Evolutionary conservation across 2,113 vertebrate genomes (phyloP).

Genomic region (Neolamprologus brichardi): DNA sequence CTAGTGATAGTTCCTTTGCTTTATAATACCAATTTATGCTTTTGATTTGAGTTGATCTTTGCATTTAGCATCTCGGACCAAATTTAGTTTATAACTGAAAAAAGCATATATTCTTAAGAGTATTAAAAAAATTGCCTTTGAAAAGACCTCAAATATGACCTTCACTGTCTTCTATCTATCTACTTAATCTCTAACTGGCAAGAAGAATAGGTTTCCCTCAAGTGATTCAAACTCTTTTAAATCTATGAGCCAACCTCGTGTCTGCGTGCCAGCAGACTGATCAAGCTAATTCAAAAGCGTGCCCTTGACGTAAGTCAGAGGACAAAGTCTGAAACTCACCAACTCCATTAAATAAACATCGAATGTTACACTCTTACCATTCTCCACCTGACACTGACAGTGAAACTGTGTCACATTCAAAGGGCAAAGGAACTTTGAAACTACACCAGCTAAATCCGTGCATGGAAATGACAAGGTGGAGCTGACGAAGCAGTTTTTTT

Average conservation of each 20-base stretch:
- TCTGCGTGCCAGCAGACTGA: background rate
- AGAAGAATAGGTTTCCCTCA: background rate
- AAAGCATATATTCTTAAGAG: background rate
- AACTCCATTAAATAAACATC: slow-evolving; percentile 29
- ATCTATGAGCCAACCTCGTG: background rate
- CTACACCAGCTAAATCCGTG: background rate
- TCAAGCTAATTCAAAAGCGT: background rate
- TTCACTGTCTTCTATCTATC: background rate
- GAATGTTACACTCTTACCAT: background rate
- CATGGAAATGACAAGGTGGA: background rate
- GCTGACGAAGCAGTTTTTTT: slow-evolving; percentile 15
- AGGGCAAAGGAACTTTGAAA: slow-evolving; percentile 7
- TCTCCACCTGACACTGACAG: background rate
- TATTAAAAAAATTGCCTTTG: background rate
- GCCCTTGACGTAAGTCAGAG: background rate
- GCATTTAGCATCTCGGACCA: background rate
- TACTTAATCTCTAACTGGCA: background rate
- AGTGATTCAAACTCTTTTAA: background rate
- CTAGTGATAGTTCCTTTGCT: background rate
- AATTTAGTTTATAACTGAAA: background rate
- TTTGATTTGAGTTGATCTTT: background rate
- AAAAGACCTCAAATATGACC: background rate
- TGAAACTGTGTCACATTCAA: background rate
- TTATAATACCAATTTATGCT: background rate
- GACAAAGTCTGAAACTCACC: background rate